Evolutionary conservation across 2,797 vertebrate genomes (phyloP).

Genomic region (Fringilla coelebs): DNA sequence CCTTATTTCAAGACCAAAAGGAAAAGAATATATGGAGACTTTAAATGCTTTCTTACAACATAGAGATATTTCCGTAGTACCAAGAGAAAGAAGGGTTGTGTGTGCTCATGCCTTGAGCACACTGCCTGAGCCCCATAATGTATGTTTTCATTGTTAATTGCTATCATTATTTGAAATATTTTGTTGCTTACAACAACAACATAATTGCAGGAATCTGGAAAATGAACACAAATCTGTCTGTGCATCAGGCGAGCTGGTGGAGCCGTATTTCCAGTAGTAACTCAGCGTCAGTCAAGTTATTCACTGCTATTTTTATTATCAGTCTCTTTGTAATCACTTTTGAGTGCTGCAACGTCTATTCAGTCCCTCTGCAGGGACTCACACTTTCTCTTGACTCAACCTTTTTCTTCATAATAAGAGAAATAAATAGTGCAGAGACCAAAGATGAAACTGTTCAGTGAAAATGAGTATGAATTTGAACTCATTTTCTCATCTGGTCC

Average conservation of each 20-base stretch:
- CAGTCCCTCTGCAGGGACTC: neutral
- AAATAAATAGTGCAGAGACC: neutral
- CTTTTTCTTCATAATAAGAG: neutral
- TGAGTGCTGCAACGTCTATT: neutral
- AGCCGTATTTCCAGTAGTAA: neutral
- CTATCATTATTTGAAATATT: conserved; percentile 18
- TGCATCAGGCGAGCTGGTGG: neutral
- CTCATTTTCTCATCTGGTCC: neutral
- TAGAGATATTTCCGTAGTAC: neutral
- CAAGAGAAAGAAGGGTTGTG: neutral
- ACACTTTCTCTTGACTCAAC: neutral
- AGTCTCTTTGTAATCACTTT: neutral
- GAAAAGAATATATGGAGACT: neutral
- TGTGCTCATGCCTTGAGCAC: neutral
- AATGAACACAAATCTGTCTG: neutral
- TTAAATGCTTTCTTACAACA: neutral
- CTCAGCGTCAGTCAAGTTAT: neutral
- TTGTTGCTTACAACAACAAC: conserved; percentile 9
- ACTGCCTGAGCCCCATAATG: neutral
- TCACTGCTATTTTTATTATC: neutral
- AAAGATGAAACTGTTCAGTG: neutral
- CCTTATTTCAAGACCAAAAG: neutral
- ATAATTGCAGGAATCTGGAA: neutral
- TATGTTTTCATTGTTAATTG: neutral
- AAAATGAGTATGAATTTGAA: neutral